Evolutionary conservation across 92 coral and sea anemone genomes (phyloP), one percentile per base, ranked within the genome.

Genomic region (Actinostola sp.): DNA sequence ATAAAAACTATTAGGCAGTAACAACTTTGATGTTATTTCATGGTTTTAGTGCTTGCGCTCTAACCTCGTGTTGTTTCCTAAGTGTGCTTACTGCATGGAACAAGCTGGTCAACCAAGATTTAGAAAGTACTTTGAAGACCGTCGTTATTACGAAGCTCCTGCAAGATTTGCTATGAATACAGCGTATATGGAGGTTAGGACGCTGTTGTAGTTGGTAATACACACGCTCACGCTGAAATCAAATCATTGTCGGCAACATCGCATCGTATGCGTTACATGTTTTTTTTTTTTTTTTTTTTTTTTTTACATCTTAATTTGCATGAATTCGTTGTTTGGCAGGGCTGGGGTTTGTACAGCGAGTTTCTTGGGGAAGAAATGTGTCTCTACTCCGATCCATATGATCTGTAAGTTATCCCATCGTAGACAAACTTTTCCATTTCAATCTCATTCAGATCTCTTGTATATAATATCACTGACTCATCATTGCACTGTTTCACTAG

Each of bases 341-440:
- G 98, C 57, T 94, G 98, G 98, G 98, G 97, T 50, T 82, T 94
- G 51, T 94, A 94, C 63, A 70, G 89, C 28, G 98, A 94, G 60
- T 86, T 43, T 59, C 93, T 94, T 66, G 98, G 98, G 2, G 98
- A 94, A 73, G 98, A 94, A 76, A 80, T 94, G 89, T 79, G 74
- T 8, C 61, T 94, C 25, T 94, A 94, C 67, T 60, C 83, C 27
- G 90, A 92, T 44, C 92, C 88, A 0, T 94, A 88, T 57, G 92
- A 89, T 61, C 58, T 94, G 98, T 94, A 77, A 91, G 98, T 80
- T 35, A 20, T 2, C 14, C n/a, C n/a, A n/a, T n/a, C n/a, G n/a
- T n/a, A n/a, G n/a, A n/a, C n/a, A n/a, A n/a, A n/a, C n/a, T n/a
- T n/a, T n/a, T n/a, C n/a, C n/a, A n/a, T n/a, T n/a, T n/a, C n/a